Evolutionary conservation across 1,140 invertebrate genomes (phyloP).

Genomic region (Riptortus pedestris): DNA sequence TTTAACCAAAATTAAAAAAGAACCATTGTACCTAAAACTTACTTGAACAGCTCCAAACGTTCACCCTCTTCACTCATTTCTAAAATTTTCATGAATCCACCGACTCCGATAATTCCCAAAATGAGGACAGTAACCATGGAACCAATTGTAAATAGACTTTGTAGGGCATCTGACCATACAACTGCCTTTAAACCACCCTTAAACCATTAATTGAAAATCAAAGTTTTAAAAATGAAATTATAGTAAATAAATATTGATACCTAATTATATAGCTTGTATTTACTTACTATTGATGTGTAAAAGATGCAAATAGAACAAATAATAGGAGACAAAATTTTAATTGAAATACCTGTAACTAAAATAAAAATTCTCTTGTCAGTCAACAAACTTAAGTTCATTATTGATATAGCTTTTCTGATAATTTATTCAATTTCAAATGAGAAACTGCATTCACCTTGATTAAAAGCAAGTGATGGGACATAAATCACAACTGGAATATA

Average conservation of each 20-base stretch:
- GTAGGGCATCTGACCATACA: constrained; percentile 75
- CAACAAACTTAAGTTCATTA: neutral
- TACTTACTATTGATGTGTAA: constrained; percentile 34
- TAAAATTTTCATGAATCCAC: constrained; percentile 48
- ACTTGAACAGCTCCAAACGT: constrained; percentile 55
- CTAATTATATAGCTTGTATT: neutral
- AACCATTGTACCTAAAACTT: constrained; percentile 54
- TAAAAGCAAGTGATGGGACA: constrained; percentile 36
- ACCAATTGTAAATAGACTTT: constrained; percentile 68
- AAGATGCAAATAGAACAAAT: constrained; percentile 34
- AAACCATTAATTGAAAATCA: too few relatives aligned
- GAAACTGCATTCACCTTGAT: constrained; percentile 29
- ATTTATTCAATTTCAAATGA: neutral
- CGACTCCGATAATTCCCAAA: constrained; percentile 37
- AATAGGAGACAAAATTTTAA: constrained; percentile 31
- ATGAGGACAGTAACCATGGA: constrained; percentile 37
- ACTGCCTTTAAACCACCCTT: constrained; percentile 66
- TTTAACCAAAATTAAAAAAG: too few relatives aligned
- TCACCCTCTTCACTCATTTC: constrained; percentile 43
- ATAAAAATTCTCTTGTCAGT: too few relatives aligned
- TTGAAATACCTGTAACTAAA: constrained; percentile 31
- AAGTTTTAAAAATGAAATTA: too few relatives aligned
- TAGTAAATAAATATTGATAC: neutral
- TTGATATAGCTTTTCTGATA: too few relatives aligned
- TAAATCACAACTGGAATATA: constrained; percentile 38